A percentile compares a stretch with the other conserved stretches of the same genome.
Conservation (phyloP, 2,888 invertebrate genomes). For the Patella depressa region DNA sequence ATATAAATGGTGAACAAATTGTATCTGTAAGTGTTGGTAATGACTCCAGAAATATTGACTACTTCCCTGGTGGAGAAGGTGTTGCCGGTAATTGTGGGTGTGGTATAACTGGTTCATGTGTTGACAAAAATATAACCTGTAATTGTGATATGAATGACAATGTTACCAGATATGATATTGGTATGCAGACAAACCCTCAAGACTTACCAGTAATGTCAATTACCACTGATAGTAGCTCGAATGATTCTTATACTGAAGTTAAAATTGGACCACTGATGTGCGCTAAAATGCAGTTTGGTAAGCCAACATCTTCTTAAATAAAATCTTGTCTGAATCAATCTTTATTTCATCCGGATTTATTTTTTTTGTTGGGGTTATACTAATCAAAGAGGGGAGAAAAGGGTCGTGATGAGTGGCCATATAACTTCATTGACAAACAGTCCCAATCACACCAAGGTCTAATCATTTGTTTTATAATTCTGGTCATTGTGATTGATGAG, state of each 20-base stretch:
- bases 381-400: too few species aligned
- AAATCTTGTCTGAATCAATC: too few species aligned
- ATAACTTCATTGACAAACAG: too few species aligned
- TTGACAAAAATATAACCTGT: constrained; percentile 40
- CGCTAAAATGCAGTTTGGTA: constrained; percentile 56
- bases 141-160: constrained; percentile 61
- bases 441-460: too few species aligned
- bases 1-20: constrained; percentile 36
- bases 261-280: constrained; percentile 52
- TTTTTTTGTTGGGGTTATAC: too few species aligned
- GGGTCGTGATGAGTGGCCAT: too few species aligned
- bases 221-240: constrained; percentile 31
- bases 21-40: constrained; percentile 22
- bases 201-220: constrained; percentile 53
- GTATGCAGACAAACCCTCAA: constrained; percentile 46
- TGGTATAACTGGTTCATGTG: constrained; percentile 51
- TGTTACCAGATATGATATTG: constrained; percentile 51
- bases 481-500: too few species aligned
- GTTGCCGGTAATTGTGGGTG: constrained; percentile 52
- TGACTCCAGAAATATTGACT: constrained; percentile 18
- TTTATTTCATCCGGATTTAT: too few species aligned
- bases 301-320: constrained; percentile 17
- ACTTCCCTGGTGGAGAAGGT: constrained; percentile 48
- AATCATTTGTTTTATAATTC: too few species aligned
- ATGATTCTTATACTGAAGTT: constrained; percentile 32